Conservation (phyloP, 2,113 vertebrate species). For the Rallus limicola region DNA sequence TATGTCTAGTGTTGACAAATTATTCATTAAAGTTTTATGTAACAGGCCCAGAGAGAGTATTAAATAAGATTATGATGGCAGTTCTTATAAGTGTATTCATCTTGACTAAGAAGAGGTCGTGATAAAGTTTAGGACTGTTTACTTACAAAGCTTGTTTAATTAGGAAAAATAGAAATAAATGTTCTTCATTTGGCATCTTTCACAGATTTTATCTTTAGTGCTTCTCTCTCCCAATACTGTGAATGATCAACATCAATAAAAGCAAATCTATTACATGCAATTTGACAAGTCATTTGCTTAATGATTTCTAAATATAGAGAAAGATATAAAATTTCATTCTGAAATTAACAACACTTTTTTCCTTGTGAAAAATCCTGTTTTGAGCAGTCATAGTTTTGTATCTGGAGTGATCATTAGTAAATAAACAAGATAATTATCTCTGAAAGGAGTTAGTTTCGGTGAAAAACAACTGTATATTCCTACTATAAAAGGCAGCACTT, state of each 20-base stretch:
- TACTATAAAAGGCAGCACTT: not conserved
- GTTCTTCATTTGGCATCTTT: conserved; percentile 28
- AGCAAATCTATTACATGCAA: conserved; percentile 1
- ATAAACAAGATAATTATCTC: conserved; percentile 42
- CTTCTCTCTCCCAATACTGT: not conserved
- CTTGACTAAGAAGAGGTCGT: conserved; percentile 40
- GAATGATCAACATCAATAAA: conserved; percentile 42
- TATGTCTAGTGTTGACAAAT: conserved; percentile 70
- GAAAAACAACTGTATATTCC: not conserved
- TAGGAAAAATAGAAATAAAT: conserved; percentile 1
- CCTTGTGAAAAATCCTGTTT: not conserved
- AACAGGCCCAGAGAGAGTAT: conserved; percentile 38
- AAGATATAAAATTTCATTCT: not conserved
- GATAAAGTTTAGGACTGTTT: conserved; percentile 46
- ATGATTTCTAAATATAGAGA: conserved; percentile 21
- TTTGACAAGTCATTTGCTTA: conserved; percentile 43
- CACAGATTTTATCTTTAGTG: conserved; percentile 47
- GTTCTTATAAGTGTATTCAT: conserved; percentile 58
- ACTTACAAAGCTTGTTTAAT: conserved; percentile 47
- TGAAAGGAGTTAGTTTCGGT: not conserved
- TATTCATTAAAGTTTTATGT: conserved; percentile 65
- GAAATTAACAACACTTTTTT: not conserved
- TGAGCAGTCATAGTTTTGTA: not conserved
- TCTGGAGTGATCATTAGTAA: conserved; percentile 20
- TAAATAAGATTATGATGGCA: conserved; percentile 58